Percentiles rank a stretch among this genome's conserved stretches.
These are phyloP conservation scores for Solenopsis fugax DNA, from an alignment of 1,140 invertebrate species.

Conservation along the genomic window DNA sequence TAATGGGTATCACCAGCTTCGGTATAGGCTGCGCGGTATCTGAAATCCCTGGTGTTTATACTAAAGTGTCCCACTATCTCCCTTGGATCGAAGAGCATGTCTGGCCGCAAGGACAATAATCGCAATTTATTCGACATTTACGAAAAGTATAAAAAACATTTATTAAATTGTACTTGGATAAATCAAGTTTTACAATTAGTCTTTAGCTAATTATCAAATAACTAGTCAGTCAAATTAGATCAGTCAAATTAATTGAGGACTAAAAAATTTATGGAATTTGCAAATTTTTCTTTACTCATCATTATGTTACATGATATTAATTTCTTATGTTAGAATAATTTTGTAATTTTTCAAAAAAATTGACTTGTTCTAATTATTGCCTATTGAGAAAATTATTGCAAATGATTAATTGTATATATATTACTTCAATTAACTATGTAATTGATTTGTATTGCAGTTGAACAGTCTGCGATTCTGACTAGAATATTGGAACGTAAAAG, in stretches of 20 bases:
- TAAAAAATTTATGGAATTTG: conserved; percentile 5
- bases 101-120: conserved; percentile 67
- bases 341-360: conserved; percentile 40
- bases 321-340: conserved; percentile 22
- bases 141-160: conserved; percentile 68
- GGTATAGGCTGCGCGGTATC: conserved; percentile 87
- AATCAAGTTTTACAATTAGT: conserved; percentile 18
- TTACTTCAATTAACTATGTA: conserved; percentile 15
- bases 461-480: conserved; percentile 42
- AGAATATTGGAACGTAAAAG: conserved; percentile 41
- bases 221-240: conserved; percentile 11
- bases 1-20: conserved; percentile 89
- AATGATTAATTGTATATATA: background rate
- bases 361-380: conserved; percentile 9
- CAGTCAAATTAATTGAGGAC: background rate
- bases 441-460: background rate
- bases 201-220: conserved; percentile 7
- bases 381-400: background rate
- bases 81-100: conserved; percentile 79
- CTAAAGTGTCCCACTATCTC: conserved; percentile 78
- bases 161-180: conserved; percentile 20
- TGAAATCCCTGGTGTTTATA: conserved; percentile 88
- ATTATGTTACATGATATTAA: background rate
- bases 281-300: background rate
- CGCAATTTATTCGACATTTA: conserved; percentile 35